Evolutionary conservation across 1,140 invertebrate genomes (phyloP).

Genomic region (Aleiodes sp.): DNA sequence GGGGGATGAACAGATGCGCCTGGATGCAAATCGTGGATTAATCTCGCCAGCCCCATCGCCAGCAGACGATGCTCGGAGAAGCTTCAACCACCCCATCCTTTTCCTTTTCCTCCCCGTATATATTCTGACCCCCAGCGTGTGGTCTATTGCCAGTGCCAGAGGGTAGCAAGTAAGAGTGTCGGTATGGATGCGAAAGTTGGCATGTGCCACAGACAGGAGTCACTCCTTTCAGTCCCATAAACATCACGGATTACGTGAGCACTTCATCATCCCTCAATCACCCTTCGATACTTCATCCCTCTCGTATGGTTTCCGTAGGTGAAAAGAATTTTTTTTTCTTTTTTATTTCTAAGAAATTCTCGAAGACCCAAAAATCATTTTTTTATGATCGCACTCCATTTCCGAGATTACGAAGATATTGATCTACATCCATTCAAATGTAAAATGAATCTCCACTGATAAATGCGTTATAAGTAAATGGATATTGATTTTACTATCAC

Average conservation of each 20-base stretch:
- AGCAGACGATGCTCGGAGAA: conserved; percentile 30
- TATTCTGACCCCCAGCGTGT: conserved; percentile 23
- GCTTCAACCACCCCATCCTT: too few relatives aligned
- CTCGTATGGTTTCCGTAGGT: conserved; percentile 18
- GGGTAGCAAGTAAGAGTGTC: conserved; percentile 33
- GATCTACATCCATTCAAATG: conserved; percentile 30
- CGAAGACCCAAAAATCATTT: too few relatives aligned
- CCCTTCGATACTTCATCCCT: not conserved
- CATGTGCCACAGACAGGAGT: conserved; percentile 55
- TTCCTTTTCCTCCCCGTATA: not conserved
- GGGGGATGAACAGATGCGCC: conserved; percentile 53
- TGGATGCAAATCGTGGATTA: conserved; percentile 62
- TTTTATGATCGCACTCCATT: not conserved
- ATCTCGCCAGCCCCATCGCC: conserved; percentile 51
- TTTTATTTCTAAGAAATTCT: too few relatives aligned
- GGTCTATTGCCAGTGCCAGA: conserved; percentile 43
- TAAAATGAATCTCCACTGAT: conserved; percentile 35
- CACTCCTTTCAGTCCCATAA: conserved; percentile 50
- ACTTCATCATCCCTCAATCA: conserved; percentile 23
- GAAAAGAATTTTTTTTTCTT: too few relatives aligned
- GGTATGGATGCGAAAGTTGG: conserved; percentile 49
- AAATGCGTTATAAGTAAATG: not conserved
- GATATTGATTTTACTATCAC: conserved; percentile 56
- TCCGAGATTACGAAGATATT: not conserved
- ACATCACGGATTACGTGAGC: conserved; percentile 51